Conservation (phyloP, 2,888 invertebrate genomes). For the Microdon myrmicae region DNA sequence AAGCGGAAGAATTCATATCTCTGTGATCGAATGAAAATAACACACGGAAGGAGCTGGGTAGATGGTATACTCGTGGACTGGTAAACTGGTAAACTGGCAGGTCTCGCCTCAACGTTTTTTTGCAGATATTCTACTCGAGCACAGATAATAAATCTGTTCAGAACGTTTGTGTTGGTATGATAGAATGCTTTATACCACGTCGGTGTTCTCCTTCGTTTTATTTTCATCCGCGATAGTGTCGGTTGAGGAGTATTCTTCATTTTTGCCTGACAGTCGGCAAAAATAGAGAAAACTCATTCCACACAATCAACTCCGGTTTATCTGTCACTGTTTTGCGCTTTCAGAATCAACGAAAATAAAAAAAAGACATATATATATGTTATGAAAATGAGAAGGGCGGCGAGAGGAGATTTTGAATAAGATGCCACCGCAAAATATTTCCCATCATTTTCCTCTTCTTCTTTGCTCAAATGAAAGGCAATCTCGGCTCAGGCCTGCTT, state of each 20-base stretch:
- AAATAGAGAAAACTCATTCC: conserved; percentile 34
- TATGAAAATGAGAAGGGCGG: no score
- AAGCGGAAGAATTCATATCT: conserved; percentile 50
- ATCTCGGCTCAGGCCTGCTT: conserved; percentile 41
- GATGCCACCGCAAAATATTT: conserved; percentile 41
- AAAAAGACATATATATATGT: no score
- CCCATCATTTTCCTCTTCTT: conserved; percentile 46
- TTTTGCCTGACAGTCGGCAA: conserved; percentile 44
- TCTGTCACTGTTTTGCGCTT: conserved; percentile 16
- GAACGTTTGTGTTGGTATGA: conserved; percentile 7
- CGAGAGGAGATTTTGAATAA: no score
- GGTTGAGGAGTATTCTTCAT: conserved; percentile 43
- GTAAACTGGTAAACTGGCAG: no score
- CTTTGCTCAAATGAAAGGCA: conserved; percentile 40
- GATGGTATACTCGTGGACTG: no score
- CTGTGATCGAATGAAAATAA: conserved; percentile 46
- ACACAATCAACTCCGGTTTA: conserved; percentile 45
- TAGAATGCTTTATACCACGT: conserved; percentile 11
- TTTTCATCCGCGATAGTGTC: conserved; percentile 47
- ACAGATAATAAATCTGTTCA: conserved; percentile 37
- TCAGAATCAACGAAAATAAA: conserved; percentile 30
- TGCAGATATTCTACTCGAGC: conserved; percentile 18
- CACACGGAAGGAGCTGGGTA: conserved; percentile 18
- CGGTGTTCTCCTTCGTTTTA: conserved; percentile 36
- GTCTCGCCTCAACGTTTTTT: no score